phyloP scores from a whole-genome alignment of 2,888 invertebrate genomes.

The Drosophila pseudotalamancana region DNA sequence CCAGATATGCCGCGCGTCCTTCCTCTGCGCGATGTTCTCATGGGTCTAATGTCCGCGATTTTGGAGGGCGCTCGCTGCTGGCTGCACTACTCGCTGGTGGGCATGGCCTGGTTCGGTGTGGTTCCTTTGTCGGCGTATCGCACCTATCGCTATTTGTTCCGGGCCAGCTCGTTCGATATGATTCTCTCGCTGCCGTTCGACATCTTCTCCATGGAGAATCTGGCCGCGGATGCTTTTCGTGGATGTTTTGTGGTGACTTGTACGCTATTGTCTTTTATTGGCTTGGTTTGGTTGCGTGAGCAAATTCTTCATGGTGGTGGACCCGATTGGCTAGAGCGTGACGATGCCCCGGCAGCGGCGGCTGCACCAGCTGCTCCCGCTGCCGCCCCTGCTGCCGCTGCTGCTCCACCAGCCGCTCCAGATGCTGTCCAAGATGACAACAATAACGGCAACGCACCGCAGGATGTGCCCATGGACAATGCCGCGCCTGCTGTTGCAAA shows the following conservation, averaged over 20 bases:
- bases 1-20: conserved; percentile 99
- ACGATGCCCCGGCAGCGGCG: conserved; percentile 84
- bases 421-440: conserved; percentile 83
- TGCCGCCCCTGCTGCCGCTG: conserved; percentile 42
- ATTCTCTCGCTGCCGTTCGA: conserved; percentile 95
- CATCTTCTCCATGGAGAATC: conserved; percentile 95
- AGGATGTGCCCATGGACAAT: conserved; percentile 82
- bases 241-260: conserved; percentile 98
- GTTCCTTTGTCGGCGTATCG: conserved; percentile 98
- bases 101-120: conserved; percentile 98
- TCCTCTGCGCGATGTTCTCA: conserved; percentile 95
- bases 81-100: conserved; percentile 98
- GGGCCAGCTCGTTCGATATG: conserved; percentile 92
- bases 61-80: conserved; percentile 97
- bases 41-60: conserved; percentile 94
- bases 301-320: conserved; percentile 99
- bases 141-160: conserved; percentile 96
- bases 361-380: conserved; percentile 57
- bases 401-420: conserved; percentile 71
- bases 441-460: conserved; percentile 75
- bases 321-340: conserved; percentile 96
- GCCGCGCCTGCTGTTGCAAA: conserved; percentile 85
- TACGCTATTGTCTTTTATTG: conserved; percentile 97
- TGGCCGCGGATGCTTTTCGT: conserved; percentile 96
- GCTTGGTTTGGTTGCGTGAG: conserved; percentile 98